Evolutionary conservation across 2,113 vertebrate genomes (phyloP), one percentile per base, ranked within the genome.

Genomic region (Glaucomys volans): DNA sequence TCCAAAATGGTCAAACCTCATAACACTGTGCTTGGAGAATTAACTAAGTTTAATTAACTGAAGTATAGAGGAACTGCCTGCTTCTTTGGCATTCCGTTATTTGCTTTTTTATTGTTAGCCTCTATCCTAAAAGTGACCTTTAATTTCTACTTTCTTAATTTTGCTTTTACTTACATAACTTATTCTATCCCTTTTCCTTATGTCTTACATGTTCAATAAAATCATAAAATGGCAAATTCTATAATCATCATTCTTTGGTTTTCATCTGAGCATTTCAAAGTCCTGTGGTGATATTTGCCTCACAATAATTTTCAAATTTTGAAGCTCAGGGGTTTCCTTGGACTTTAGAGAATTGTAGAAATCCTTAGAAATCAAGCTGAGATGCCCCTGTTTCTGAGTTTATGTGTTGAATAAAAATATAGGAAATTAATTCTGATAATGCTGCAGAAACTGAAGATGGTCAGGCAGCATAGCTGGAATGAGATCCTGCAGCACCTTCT

Each of bases 111-210:
- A 40, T 67, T 76, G 83, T 80, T 44, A 87, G 14, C 40, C 59
- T 81, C 8, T 44, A 24, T 71, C 24, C 12, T 77, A 7, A 50
- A 62, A 64, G 16, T 40, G 28, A 87, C 26, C 1, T 93, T 77
- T 91, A 72, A 37, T 22, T 80, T 88, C 93, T 77, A 89, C 24
- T 86, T 66, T 72, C 44, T 72, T n/a, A 84, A 86, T 62, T 62
- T 87, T 75, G 57, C 80, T 93, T 93, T 88, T 86, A 67, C 11
- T 54, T 44, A 9, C 62, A 74, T 87, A 42, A 26, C 37, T 35
- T 90, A 13, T 30, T 76, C 20, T 92, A 4, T 75, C 0, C 18
- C 20, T 84, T 96, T 62, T 30, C 20, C 32, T 69, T 76, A 50
- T 37, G 7, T n/a, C 11, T 3, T 85, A 2, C 3, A 20, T 83